Percentiles rank a stretch among this genome's conserved stretches.
These are phyloP conservation scores for Galbula dea DNA, from an alignment of 2,113 vertebrate species.

Conservation along the genomic window DNA sequence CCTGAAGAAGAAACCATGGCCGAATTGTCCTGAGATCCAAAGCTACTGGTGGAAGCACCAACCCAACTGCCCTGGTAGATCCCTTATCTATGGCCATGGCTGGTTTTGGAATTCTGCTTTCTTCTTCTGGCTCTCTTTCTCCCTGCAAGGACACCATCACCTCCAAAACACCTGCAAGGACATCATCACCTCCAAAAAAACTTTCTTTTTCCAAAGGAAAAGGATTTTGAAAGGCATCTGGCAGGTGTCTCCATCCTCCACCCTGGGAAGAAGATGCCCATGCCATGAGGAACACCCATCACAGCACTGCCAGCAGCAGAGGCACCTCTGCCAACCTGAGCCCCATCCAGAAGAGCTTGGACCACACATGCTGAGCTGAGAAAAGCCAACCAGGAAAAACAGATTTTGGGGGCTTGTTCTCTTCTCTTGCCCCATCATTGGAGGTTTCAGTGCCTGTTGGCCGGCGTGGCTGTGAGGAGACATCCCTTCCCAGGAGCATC, in stretches of 20 bases:
- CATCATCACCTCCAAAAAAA: rapidly evolving
- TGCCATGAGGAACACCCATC: neutral
- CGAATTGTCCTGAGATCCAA: neutral
- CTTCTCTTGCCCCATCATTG: neutral
- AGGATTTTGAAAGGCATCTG: neutral
- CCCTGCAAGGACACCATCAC: rapidly evolving
- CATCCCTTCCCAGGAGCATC: neutral
- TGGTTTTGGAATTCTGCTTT: neutral
- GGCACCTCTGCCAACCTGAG: neutral
- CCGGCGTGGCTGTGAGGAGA: rapidly evolving
- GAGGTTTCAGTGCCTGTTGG: neutral
- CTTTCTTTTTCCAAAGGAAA: neutral
- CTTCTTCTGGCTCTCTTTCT: neutral
- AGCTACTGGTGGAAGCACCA: neutral
- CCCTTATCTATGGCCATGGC: neutral
- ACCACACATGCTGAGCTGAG: rapidly evolving
- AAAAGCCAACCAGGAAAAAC: neutral
- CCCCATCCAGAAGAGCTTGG: neutral
- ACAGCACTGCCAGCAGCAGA: neutral
- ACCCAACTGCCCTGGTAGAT: neutral
- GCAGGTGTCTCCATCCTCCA: neutral
- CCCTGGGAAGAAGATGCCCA: neutral
- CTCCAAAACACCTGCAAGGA: neutral
- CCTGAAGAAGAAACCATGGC: neutral
- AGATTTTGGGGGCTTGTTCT: neutral